Evolutionary conservation across 2,113 vertebrate species (phyloP).

Genomic region (Chelonoidis abingdonii): DNA sequence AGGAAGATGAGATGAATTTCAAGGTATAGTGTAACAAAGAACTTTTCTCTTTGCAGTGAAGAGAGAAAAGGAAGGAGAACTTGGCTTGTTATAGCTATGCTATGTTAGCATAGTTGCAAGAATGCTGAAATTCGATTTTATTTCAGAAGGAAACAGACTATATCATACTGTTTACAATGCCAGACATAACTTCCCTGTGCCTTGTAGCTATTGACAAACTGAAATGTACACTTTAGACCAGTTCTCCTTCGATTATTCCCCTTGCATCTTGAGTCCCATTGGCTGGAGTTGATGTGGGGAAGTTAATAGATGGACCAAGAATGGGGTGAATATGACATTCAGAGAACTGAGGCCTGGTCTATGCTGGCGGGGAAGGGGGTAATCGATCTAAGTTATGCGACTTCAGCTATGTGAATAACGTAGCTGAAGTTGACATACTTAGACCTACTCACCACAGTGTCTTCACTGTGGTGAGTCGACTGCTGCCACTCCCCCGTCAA

Average conservation of each 20-base stretch:
- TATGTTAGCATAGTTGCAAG: neutral
- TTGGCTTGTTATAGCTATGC: neutral
- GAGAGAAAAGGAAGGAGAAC: neutral
- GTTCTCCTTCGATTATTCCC: neutral
- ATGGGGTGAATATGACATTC: neutral
- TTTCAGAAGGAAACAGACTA: neutral
- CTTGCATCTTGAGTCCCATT: neutral
- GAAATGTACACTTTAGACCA: neutral
- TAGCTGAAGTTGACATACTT: too few species aligned
- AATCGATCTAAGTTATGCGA: too few species aligned
- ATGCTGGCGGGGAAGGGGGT: too few species aligned
- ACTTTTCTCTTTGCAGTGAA: neutral
- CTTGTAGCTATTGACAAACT: neutral
- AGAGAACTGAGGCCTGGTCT: neutral
- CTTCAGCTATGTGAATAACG: too few species aligned
- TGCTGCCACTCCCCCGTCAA: too few species aligned
- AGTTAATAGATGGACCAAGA: neutral
- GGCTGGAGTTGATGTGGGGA: neutral
- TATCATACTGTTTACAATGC: neutral
- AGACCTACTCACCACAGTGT: too few species aligned
- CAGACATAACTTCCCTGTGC: neutral
- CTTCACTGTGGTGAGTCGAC: too few species aligned
- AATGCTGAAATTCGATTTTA: neutral
- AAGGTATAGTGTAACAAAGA: neutral
- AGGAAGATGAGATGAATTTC: conserved; percentile 26